Base-by-base conservation (phyloP, 2,797 vertebrate species). In the Acanthis flammea region DNA sequence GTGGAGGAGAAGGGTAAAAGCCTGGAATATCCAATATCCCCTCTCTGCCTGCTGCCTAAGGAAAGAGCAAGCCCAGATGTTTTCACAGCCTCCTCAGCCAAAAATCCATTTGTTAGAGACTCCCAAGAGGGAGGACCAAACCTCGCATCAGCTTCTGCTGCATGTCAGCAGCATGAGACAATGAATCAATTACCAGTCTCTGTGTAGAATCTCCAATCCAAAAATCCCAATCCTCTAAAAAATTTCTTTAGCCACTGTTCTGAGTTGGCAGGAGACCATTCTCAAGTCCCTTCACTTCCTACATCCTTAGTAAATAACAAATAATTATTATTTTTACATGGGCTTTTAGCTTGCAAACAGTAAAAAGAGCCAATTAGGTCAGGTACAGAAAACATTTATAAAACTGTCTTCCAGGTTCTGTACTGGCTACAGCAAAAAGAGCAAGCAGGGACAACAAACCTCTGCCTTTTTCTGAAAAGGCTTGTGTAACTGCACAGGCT, bases 401-500 rank as follows among this genome's bases (percentile, higher is more conserved):
- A 73, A 89, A 72, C 30, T 33, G 18, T 41, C 55, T 70, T 83
- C 51, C 61, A 48, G 50, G 31, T 33, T 54, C 48, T 63, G 24
- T 31, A 57, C 55, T 66, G 15, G 15, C 30, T 42, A 42, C 0
- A 77, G 60, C 44, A 89, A 60, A 87, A 77, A 50, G 30, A 65
- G 37, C 75, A 87, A 47, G 21, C 51, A 95, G 75, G 28, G 44
- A 87, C 37, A 91, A 51, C 10, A 89, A 92, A 66, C 23, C 33
- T 62, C 22, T 85, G 41, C 37, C 47, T 31, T 33, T 3, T 19
- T 77, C 74, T 42, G 9, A 81, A 85, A 82, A 41, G 19, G n/a
- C 10, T 71, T 35, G 24, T 47, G 81, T 30, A 58, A 44, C 39
- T 21, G 37, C 79, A 79, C 51, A 58, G 68, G 55, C 14, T 85